A percentile compares a stretch with the other conserved stretches of the same genome.
Evolutionary conservation across 2,113 vertebrate species (phyloP).

Genomic region (Seriola quinqueradiata): DNA sequence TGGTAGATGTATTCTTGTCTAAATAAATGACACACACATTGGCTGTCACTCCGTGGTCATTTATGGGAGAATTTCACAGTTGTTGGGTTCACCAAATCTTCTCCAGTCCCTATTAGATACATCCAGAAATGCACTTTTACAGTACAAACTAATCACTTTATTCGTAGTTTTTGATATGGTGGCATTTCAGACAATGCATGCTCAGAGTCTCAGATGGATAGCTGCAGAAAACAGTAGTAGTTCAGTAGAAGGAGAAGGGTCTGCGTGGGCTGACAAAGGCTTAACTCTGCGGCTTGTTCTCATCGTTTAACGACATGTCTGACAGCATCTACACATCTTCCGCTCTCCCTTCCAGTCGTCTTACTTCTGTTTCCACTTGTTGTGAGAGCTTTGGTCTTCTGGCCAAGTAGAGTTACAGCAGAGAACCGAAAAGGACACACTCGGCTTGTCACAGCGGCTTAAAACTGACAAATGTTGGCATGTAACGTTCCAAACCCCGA

Average conservation of each 20-base stretch:
- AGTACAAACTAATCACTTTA: neutral
- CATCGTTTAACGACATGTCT: constrained; percentile 45
- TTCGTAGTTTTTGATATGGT: neutral
- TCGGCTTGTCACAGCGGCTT: constrained; percentile 43
- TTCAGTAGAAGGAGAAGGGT: neutral
- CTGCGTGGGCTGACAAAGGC: constrained; percentile 1
- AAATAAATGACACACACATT: neutral
- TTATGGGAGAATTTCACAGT: neutral
- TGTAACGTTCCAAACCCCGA: constrained; percentile 10
- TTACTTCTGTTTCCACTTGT: constrained; percentile 39
- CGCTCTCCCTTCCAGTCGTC: constrained; percentile 17
- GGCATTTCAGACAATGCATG: neutral
- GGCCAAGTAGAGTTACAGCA: constrained; percentile 30
- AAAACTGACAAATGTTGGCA: constrained; percentile 29
- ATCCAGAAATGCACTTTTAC: neutral
- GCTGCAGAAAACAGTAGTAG: neutral
- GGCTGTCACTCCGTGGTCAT: too few relatives aligned
- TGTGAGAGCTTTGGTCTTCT: constrained; percentile 21
- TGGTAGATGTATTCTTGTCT: neutral
- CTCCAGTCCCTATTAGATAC: neutral
- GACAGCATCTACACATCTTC: constrained; percentile 35
- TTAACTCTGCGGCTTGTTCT: constrained; percentile 53
- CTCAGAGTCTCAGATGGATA: neutral
- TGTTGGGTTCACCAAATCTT: neutral
- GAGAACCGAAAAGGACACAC: constrained; percentile 9